Percentiles rank a stretch among this genome's conserved stretches.
Evolutionary conservation across 1,140 invertebrate genomes (phyloP).

Genomic region (Pentalonia nigronervosa): DNA sequence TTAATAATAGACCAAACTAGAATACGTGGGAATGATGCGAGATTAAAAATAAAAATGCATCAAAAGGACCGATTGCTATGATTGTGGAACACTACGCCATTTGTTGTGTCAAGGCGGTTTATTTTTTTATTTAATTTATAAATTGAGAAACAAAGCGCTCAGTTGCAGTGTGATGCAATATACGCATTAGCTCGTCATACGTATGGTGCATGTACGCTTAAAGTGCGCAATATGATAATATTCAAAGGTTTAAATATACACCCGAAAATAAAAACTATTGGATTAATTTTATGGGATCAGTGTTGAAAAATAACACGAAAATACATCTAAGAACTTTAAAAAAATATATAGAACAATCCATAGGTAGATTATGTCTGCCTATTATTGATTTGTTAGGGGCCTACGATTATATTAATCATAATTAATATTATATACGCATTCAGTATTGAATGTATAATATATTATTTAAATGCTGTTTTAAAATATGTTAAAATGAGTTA

Average conservation of each 20-base stretch:
- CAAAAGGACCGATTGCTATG: not conserved
- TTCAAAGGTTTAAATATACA: not conserved
- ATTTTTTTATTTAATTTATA: not conserved
- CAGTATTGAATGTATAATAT: not conserved
- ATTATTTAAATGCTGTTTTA: not conserved
- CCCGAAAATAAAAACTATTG: not conserved
- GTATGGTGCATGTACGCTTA: not conserved
- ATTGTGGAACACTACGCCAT: not conserved
- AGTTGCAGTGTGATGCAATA: not conserved
- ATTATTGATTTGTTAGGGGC: not conserved
- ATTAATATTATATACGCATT: not conserved
- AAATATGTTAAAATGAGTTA: not conserved
- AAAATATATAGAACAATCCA: no score
- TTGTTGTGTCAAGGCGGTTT: not conserved
- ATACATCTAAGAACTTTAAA: not conserved
- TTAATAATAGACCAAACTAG: not conserved
- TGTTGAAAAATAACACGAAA: not conserved
- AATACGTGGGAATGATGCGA: not conserved
- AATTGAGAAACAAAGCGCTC: not conserved
- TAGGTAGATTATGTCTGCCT: no score
- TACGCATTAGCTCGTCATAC: not conserved
- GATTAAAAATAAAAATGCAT: conserved; percentile 23
- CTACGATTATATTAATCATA: not conserved
- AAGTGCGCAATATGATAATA: not conserved
- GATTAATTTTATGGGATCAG: not conserved